Base-by-base conservation (phyloP, 2,113 vertebrate species). In the Myodes glareolus region DNA sequence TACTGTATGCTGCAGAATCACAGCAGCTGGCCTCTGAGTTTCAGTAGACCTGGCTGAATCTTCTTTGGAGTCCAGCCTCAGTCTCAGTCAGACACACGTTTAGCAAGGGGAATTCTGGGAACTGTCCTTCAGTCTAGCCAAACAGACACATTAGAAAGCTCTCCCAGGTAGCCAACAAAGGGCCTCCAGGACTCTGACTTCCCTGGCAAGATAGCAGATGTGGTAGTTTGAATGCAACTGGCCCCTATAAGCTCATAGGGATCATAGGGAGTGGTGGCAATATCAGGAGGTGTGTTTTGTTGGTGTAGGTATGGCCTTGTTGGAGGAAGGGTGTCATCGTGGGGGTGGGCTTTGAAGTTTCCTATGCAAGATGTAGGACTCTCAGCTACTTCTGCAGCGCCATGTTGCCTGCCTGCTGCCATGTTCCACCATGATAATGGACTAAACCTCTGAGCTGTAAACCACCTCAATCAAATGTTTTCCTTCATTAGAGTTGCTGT, bases 1-100 rank as follows among this genome's bases (percentile, higher is more conserved):
- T 67, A 3, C 19, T 61, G 2, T 11, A 29, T 25, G 42, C 29
- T 50, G 14, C 11, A 4, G 1, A 80, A 25, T 1, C 0, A 25
- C 85, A 36, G 14, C 89, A 36, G 11, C 45, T 25, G 3, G 3
- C 36, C 29, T 39, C 33, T 45, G 29, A 39, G 33, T n/a, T 61
- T 47, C 14, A n/a, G 6, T 33, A 9, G 31, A 61, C 31, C 61
- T 31, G 31, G 33, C 33, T 21, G 16, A 50, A 3, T 25, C n/a
- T 19, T 10, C 23, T 10, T 4, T 7, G 10, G 19, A 13, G n/a
- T 4, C 85, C 31, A 33, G 58, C 33, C 73, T 52, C 45, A 6
- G 9, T 13, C 73, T 52, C 45, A 6, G 9, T 13, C 55, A 39
- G 21, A 90, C 12, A 47, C 0, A 29, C 4, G 11, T 16, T 47